Conservation (phyloP, 2,113 vertebrate species). For the Merops nubicus region DNA sequence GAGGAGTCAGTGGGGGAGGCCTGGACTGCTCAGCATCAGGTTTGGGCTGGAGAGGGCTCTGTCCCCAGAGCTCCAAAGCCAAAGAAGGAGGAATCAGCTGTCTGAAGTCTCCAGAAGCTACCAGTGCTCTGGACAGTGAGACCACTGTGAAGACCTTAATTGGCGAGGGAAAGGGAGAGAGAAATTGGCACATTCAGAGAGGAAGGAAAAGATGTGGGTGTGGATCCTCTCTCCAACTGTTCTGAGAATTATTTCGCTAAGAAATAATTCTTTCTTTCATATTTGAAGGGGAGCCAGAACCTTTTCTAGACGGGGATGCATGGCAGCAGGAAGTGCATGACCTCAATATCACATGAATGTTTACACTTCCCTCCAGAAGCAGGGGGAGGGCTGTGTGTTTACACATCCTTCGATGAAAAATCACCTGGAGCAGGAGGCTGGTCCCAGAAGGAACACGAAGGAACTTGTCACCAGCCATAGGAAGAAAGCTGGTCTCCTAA, state of each 20-base stretch:
- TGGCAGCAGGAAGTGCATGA: background rate
- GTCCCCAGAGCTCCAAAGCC: background rate
- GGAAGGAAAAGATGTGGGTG: conserved; percentile 62
- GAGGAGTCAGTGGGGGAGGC: background rate
- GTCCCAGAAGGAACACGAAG: background rate
- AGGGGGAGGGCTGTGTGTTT: background rate
- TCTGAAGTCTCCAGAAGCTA: background rate
- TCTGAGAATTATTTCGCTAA: conserved; percentile 37
- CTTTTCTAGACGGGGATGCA: conserved; percentile 27
- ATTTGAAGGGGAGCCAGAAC: conserved; percentile 21
- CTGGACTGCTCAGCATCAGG: background rate
- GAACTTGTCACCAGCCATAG: background rate
- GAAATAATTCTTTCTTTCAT: conserved; percentile 59
- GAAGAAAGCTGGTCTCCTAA: background rate
- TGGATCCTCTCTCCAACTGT: conserved; percentile 42
- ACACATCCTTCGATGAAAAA: background rate
- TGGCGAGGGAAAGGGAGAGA: background rate
- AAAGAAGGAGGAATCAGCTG: background rate
- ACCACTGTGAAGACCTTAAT: conserved; percentile 29
- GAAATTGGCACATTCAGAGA: conserved; percentile 29
- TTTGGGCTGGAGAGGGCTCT: background rate
- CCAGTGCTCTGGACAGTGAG: background rate
- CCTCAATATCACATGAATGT: background rate
- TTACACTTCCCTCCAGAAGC: conserved; percentile 5
- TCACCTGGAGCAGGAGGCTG: background rate